A percentile compares a stretch with the other conserved stretches of the same genome.
Conservation (phyloP, 2,888 invertebrate genomes). For the Tenthredo scrophulariae region DNA sequence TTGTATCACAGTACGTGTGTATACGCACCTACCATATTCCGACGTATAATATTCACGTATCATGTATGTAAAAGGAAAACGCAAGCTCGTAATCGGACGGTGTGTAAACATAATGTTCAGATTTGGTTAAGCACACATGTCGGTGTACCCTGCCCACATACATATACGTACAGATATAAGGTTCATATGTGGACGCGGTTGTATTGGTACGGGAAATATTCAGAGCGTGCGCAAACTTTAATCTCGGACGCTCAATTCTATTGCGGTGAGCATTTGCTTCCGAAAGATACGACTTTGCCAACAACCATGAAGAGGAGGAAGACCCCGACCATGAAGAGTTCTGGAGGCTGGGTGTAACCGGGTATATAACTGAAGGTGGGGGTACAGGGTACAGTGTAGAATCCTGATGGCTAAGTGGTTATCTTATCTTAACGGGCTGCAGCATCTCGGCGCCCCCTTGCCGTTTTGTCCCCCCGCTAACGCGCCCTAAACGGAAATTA, state of each 20-base stretch:
- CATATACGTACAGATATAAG: background rate
- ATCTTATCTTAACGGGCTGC: slow-evolving; percentile 70
- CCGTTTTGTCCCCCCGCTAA: slow-evolving; percentile 62
- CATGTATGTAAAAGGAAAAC: background rate
- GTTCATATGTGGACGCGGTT: background rate
- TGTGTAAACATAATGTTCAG: slow-evolving; percentile 44
- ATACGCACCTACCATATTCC: background rate
- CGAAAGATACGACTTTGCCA: slow-evolving; percentile 54
- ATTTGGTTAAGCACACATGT: slow-evolving; percentile 47
- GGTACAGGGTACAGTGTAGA: slow-evolving; percentile 60
- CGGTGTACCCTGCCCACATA: background rate
- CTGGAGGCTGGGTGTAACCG: background rate
- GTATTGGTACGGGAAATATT: slow-evolving; percentile 21
- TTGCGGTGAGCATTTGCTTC: slow-evolving; percentile 47
- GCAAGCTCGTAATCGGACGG: slow-evolving; percentile 29
- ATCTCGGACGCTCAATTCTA: slow-evolving; percentile 54
- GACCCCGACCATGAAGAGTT: slow-evolving; percentile 24
- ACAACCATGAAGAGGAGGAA: slow-evolving; percentile 53
- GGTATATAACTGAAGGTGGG: background rate
- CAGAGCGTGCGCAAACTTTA: slow-evolving; percentile 53
- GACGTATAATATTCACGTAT: background rate
- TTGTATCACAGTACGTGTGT: background rate
- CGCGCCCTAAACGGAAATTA: slow-evolving; percentile 77
- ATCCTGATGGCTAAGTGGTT: slow-evolving; percentile 74
- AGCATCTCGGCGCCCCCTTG: slow-evolving; percentile 42